Base-by-base conservation (phyloP, 2,888 invertebrate species). In the Ecliptopera silaceata region DNA sequence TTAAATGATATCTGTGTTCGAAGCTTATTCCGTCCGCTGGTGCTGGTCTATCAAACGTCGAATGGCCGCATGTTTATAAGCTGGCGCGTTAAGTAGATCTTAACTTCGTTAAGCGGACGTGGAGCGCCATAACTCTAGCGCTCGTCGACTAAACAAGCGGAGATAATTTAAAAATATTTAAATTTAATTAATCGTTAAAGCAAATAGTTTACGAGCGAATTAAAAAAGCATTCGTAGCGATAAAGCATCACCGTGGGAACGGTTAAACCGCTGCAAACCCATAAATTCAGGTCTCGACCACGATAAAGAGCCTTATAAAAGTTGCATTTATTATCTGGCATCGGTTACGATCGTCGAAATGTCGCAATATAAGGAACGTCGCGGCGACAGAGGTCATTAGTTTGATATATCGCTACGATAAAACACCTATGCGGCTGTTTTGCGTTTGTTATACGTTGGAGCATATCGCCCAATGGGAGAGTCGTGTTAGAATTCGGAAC, bases 261-360 rank as follows among this genome's bases (percentile, higher is more conserved):
- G 65, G 74, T 79, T 73, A 74, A 77, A 72, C 71, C 75, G 73
- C 71, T 72, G 73, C 75, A 70, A 74, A 72, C 69, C 66, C 70
- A 80, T 84, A 82, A 84, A 84, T 84, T 76, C 66, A 59, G 70
- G 69, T 67, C 72, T 72, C 66, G 71, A 57, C 62, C 62, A 69
- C 80, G 76, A 82, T 82, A 82, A 84, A 82, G 79, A 74, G 74
- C 68, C 76, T 79, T 82, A 82, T 80, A 82, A 82, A 82, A 82
- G 73, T 80, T 82, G 82, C 81, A 79, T 82, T 81, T 81, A 82
- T 80, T 82, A 80, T 78, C 78, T 74, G 68, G 69, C 71, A 74
- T 77, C 69, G 74, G 71, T 72, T 74, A 70, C 70, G 75, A 68
- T 63, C 72, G 65, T 69, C 66, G 66, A 65, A 71, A 74, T 71